phyloP scores from a whole-genome alignment of 2,113 vertebrate genomes.

The Strix uralensis region DNA sequence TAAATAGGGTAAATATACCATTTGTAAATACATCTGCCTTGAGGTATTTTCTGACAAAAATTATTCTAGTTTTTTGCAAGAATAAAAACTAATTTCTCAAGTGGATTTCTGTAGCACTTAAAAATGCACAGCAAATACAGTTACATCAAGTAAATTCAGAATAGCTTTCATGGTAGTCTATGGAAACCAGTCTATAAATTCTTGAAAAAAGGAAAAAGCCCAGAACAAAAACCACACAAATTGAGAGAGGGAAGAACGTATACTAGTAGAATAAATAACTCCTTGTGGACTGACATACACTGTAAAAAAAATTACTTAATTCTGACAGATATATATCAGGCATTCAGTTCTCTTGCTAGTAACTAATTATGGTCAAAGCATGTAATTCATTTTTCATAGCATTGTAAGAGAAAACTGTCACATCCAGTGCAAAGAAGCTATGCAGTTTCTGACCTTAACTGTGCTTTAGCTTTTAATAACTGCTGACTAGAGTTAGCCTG shows the following conservation, averaged over 20 bases:
- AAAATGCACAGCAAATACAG: background rate
- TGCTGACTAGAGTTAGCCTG: background rate
- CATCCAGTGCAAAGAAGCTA: background rate
- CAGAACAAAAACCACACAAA: background rate
- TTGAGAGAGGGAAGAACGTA: background rate
- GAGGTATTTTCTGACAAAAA: background rate
- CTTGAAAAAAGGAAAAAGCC: background rate
- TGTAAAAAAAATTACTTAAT: background rate
- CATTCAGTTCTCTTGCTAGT: background rate
- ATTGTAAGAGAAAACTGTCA: background rate
- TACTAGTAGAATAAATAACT: background rate
- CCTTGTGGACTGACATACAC: background rate
- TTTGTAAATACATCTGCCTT: background rate
- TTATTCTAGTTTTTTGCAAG: background rate
- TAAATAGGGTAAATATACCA: background rate
- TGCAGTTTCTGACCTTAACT: background rate
- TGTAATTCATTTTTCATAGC: conserved; percentile 18
- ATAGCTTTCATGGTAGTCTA: background rate
- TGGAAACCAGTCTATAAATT: background rate
- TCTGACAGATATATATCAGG: background rate
- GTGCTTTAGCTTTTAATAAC: background rate
- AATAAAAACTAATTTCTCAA: background rate
- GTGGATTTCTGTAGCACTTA: background rate
- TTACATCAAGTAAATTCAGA: background rate
- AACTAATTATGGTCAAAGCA: background rate